These are phyloP conservation scores for Anoplius nigerrimus DNA, from an alignment of 2,888 invertebrate species.

Conservation along the genomic window DNA sequence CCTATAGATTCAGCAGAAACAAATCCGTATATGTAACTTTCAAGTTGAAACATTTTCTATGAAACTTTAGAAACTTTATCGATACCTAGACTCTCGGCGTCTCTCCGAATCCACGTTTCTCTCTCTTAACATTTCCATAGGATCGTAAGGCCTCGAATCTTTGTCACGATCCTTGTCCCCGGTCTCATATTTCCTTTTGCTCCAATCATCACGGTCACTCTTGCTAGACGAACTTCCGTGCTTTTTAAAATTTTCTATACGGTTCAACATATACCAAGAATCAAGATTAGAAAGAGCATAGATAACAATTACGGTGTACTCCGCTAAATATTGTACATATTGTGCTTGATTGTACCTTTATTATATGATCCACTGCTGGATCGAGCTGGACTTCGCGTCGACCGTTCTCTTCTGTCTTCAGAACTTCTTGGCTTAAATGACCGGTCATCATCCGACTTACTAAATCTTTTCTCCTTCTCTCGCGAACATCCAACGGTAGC, in stretches of 20 bases:
- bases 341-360: slow-evolving; percentile 33
- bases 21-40: neutral
- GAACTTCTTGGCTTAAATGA: slow-evolving; percentile 35
- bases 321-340: neutral
- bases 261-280: too few relatives aligned
- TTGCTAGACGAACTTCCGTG: slow-evolving; percentile 44
- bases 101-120: slow-evolving; percentile 57
- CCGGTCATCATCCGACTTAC: slow-evolving; percentile 56
- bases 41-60: too few relatives aligned
- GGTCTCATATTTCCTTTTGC: slow-evolving; percentile 52
- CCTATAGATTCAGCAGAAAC: slow-evolving; percentile 51
- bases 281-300: neutral
- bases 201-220: slow-evolving; percentile 56
- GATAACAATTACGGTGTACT: neutral
- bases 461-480: slow-evolving; percentile 41
- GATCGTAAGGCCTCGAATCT: slow-evolving; percentile 62
- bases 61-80: neutral
- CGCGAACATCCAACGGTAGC: slow-evolving; percentile 22
- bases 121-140: slow-evolving; percentile 67
- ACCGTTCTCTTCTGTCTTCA: slow-evolving; percentile 64
- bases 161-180: slow-evolving; percentile 56
- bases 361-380: slow-evolving; percentile 33
- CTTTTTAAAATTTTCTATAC: slow-evolving; percentile 52
- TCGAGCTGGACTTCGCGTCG: slow-evolving; percentile 61
- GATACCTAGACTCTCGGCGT: slow-evolving; percentile 49